phyloP scores from a whole-genome alignment of 2,113 vertebrate species.

The Hiodon alosoides region DNA sequence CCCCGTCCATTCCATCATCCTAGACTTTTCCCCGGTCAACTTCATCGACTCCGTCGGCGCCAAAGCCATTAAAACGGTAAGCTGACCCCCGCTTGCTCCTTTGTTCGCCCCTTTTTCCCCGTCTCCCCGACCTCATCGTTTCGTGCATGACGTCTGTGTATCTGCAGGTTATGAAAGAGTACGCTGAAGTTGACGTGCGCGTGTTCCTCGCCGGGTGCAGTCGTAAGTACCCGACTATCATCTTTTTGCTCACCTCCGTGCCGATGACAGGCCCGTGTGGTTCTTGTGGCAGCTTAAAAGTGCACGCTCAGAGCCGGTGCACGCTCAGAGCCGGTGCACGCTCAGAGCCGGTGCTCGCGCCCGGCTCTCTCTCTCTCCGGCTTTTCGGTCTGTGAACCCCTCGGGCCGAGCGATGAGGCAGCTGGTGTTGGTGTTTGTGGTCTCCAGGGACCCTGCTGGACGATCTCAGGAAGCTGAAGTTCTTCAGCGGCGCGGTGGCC shows the following conservation, averaged over 20 bases:
- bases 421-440: not conserved
- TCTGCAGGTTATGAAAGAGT: constrained; percentile 84
- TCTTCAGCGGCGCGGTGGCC: constrained; percentile 68
- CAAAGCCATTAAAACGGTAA: constrained; percentile 83
- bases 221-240: constrained; percentile 58
- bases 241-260: not conserved
- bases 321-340: too few species aligned
- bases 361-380: too few species aligned
- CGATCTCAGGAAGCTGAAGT: constrained; percentile 71
- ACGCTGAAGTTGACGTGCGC: constrained; percentile 68
- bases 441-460: constrained; percentile 67
- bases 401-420: not conserved
- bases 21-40: constrained; percentile 82
- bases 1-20: constrained; percentile 70
- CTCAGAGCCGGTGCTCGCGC: too few species aligned
- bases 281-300: too few species aligned
- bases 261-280: too few species aligned
- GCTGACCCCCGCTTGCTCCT: constrained; percentile 21
- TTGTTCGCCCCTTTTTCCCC: not conserved
- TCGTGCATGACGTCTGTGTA: constrained; percentile 2
- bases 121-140: not conserved
- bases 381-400: too few species aligned
- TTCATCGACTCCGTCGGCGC: constrained; percentile 92
- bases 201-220: constrained; percentile 78
- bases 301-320: too few species aligned